A percentile compares a stretch with the other conserved stretches of the same genome.
Conservation (phyloP, 2,113 vertebrate species). For the Muntiacus reevesi region DNA sequence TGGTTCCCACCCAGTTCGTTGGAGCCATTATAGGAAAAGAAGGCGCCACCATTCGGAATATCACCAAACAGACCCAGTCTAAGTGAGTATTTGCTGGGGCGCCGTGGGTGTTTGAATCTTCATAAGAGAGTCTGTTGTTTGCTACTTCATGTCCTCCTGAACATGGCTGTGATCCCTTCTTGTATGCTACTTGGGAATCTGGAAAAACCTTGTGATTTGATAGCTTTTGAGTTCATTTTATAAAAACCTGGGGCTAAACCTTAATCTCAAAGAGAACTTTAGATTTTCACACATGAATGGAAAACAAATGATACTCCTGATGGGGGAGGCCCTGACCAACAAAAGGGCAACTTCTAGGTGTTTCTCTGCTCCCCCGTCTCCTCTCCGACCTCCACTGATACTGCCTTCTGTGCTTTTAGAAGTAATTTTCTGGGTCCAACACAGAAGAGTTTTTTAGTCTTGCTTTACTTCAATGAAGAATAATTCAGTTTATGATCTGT, state of each 20-base stretch:
- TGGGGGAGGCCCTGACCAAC: background rate
- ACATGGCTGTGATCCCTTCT: background rate
- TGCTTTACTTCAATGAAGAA: background rate
- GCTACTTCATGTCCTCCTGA: background rate
- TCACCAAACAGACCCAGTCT: conserved; percentile 98
- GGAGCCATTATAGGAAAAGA: conserved; percentile 99
- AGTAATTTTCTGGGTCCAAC: background rate
- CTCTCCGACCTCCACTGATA: background rate
- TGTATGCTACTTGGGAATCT: background rate
- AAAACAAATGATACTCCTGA: background rate
- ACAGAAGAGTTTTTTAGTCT: background rate
- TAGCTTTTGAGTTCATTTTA: background rate
- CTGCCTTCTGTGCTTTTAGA: background rate
- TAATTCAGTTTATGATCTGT: background rate
- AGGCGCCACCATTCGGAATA: conserved; percentile 96
- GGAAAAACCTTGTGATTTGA: background rate
- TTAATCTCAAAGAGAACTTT: background rate
- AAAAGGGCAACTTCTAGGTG: background rate
- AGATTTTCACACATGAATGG: conserved; percentile 1
- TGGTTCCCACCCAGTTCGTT: conserved; percentile 97
- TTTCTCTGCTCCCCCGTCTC: background rate
- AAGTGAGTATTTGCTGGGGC: conserved; percentile 84
- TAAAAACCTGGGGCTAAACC: background rate
- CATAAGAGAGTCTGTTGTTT: too few relatives aligned
- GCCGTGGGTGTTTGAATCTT: background rate